Evolutionary conservation across 2,113 vertebrate genomes (phyloP).

Genomic region (Elephantulus edwardii): DNA sequence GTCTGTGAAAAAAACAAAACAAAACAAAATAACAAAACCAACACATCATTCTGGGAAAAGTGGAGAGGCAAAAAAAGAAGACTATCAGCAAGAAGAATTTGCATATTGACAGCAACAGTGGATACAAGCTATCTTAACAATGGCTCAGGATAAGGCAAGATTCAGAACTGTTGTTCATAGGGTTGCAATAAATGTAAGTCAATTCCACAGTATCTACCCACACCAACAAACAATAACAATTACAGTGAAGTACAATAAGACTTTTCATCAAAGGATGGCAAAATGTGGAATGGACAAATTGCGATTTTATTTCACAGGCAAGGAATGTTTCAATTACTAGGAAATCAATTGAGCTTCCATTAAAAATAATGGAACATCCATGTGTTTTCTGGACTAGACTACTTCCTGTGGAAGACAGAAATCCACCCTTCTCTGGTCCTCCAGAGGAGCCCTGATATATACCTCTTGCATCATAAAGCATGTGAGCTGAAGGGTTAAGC

Average conservation of each 20-base stretch:
- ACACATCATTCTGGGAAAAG: no score
- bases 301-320: slow-evolving; percentile 70
- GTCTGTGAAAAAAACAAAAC: no score
- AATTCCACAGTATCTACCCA: no score
- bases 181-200: no score
- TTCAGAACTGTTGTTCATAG: no score
- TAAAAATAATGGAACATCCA: slow-evolving; percentile 65
- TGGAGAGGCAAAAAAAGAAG: no score
- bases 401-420: slow-evolving; percentile 63
- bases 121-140: no score
- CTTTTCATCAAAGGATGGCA: slow-evolving; percentile 23
- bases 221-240: no score
- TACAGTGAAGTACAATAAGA: slow-evolving; percentile 41
- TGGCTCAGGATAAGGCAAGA: no score
- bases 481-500: slow-evolving; percentile 78
- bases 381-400: slow-evolving; percentile 43
- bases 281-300: slow-evolving; percentile 52
- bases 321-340: slow-evolving; percentile 75
- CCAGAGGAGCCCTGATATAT: slow-evolving; percentile 76
- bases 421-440: slow-evolving; percentile 57
- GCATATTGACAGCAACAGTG: no score
- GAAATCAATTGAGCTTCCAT: slow-evolving; percentile 61
- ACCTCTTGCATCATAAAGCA: slow-evolving; percentile 63
- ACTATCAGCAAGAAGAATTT: no score
- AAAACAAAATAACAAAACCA: no score